Evolutionary conservation across 1,140 invertebrate genomes (phyloP).

Genomic region (Bicyclus anynana): DNA sequence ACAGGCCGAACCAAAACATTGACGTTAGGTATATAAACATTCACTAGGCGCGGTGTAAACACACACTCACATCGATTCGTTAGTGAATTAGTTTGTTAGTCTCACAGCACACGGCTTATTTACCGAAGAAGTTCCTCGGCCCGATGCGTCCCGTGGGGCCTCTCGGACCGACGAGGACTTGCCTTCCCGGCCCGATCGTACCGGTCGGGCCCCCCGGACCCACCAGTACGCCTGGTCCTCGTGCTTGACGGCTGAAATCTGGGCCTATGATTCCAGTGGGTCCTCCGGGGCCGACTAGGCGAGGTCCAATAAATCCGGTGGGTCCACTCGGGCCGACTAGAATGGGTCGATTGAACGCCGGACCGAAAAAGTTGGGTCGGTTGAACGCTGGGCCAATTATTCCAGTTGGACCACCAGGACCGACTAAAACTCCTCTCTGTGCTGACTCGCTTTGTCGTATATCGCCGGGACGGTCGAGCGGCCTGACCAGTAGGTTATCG

Average conservation of each 20-base stretch:
- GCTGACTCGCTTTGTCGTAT: slow-evolving; percentile 16
- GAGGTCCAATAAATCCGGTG: slow-evolving; percentile 74
- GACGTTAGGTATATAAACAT: slow-evolving; percentile 7
- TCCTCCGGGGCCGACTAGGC: slow-evolving; percentile 77
- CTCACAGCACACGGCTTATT: slow-evolving; percentile 45
- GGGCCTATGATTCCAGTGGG: slow-evolving; percentile 77
- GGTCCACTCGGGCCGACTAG: slow-evolving; percentile 75
- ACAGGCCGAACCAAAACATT: slow-evolving; percentile 19
- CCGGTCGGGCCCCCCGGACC: slow-evolving; percentile 57
- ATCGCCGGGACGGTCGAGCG: background rate
- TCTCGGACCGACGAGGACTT: slow-evolving; percentile 77
- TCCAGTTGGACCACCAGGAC: slow-evolving; percentile 77
- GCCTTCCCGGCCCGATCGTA: slow-evolving; percentile 57
- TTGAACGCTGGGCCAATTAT: background rate
- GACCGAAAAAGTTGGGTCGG: background rate
- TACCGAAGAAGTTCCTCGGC: slow-evolving; percentile 56
- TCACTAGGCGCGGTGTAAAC: background rate
- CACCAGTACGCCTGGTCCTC: slow-evolving; percentile 33
- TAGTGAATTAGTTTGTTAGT: slow-evolving; percentile 32
- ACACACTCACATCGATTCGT: slow-evolving; percentile 5
- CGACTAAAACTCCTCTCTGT: slow-evolving; percentile 69
- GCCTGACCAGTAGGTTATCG: slow-evolving; percentile 22
- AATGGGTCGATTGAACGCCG: slow-evolving; percentile 31
- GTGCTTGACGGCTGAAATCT: slow-evolving; percentile 14
- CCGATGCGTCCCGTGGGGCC: slow-evolving; percentile 77